Evolutionary conservation across 2,888 invertebrate genomes (phyloP), one percentile per base, ranked within the genome.

Genomic region (Drosophila paracracens): DNA sequence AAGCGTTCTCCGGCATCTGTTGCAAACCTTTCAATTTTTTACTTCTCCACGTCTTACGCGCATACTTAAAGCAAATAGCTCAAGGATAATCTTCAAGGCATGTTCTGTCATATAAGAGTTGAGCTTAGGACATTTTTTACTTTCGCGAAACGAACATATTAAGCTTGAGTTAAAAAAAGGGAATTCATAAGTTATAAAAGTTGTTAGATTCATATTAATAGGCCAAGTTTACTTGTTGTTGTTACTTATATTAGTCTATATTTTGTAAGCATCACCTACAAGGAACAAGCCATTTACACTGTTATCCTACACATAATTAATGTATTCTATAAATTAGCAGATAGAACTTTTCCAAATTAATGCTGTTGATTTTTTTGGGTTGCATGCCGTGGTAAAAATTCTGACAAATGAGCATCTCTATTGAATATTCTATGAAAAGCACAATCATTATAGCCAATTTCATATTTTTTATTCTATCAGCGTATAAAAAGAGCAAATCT

Each of bases 11-110:
- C 62, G 13, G 21, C 33, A 52, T 43, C 21, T 38, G 72, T 31
- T 36, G 36, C 21, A 72, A 52, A 48, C 52, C 33, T 56, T 63
- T 74, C 8, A 64, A 52, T 64, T 38, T 38, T 38, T 11, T 38
- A 36, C 10, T 7, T n/a, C 48, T 43, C 11, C 27, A 13, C 13
- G 18, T n/a, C 21, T 21, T 4, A 6, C 43, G 10, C 16, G 5
- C 46, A 50, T 61, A 36, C 54, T 64, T 48, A 38, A 63, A 64
- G 66, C 60, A 61, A 65, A 66, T 59, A 57, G 70, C 69, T 61
- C 77, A 80, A 90, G 90, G 77, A 81, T 81, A 79, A 46, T 70
- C 69, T 66, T 59, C 29, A 29, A 52, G 80, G 53, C 60, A 66
- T 70, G 64, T 56, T 59, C 56, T 66, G 43, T 51, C 61, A 70